A percentile compares a stretch with the other conserved stretches of the same genome.
Conservation (phyloP, 2,797 vertebrate species). For the Anomalospiza imberbis region DNA sequence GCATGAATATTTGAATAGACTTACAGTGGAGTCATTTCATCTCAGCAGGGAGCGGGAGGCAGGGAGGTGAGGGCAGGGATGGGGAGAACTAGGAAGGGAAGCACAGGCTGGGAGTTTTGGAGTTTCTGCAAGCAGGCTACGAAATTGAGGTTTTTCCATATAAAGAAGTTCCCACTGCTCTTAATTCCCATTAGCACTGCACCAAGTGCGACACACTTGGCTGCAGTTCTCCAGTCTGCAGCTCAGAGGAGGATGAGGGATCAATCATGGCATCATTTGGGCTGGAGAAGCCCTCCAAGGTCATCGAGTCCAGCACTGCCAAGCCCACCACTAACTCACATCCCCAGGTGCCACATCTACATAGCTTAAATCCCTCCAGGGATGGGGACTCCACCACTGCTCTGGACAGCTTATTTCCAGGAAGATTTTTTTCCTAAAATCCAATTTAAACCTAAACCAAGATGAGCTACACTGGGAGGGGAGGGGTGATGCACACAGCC, state of each 20-base stretch:
- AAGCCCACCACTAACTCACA: not conserved
- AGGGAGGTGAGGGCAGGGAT: not conserved
- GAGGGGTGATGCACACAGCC: not conserved
- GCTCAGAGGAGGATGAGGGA: not conserved
- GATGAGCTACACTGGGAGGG: fast-evolving
- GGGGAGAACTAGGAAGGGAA: not conserved
- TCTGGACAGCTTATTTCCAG: not conserved
- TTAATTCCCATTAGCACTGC: not conserved
- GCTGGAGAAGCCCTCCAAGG: not conserved
- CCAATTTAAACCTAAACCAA: not conserved
- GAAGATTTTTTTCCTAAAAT: not conserved
- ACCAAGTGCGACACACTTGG: not conserved
- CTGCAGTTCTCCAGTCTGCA: not conserved
- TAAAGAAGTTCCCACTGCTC: not conserved
- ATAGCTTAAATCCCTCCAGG: fast-evolving
- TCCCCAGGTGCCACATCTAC: not conserved
- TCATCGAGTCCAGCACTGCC: not conserved
- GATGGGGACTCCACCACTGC: not conserved
- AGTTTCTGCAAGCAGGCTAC: not conserved
- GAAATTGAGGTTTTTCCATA: not conserved
- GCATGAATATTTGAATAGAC: constrained; percentile 19
- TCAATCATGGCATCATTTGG: not conserved
- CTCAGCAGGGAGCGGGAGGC: not conserved
- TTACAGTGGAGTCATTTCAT: not conserved
- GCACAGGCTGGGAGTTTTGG: not conserved